Evolutionary conservation across 2,113 vertebrate genomes (phyloP).

Genomic region (Asarcornis scutulata): DNA sequence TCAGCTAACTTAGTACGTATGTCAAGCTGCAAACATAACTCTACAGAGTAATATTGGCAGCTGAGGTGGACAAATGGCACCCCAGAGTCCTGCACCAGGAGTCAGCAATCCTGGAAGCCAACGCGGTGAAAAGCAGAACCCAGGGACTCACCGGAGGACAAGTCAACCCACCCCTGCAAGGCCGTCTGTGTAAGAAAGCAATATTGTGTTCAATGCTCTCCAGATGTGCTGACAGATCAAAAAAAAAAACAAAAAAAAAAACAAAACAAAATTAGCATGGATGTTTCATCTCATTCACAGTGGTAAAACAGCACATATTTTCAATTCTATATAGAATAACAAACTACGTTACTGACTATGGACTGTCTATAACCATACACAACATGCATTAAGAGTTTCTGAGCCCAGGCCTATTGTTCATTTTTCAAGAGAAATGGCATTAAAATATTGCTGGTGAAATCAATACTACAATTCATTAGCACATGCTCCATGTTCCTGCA

Average conservation of each 20-base stretch:
- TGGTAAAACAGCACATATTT: not conserved
- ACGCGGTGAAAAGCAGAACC: not conserved
- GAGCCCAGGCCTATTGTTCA: not conserved
- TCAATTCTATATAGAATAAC: not conserved
- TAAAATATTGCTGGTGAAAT: slow-evolving; percentile 23
- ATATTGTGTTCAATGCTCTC: not conserved
- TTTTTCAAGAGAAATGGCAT: not conserved
- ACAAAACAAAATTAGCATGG: not conserved
- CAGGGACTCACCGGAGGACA: not conserved
- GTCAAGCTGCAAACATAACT: not conserved
- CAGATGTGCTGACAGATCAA: not conserved
- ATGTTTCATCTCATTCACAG: not conserved
- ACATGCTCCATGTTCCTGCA: not conserved
- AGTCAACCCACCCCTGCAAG: not conserved
- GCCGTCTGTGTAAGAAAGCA: not conserved
- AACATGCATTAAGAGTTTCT: not conserved
- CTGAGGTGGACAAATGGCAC: not conserved
- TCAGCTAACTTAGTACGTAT: not conserved
- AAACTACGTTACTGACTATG: not conserved
- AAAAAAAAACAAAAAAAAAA: not conserved
- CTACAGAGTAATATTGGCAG: not conserved
- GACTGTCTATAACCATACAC: not conserved
- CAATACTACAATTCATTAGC: slow-evolving; percentile 11
- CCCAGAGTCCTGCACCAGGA: not conserved
- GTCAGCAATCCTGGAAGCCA: not conserved